Percentiles rank a stretch among this genome's conserved stretches.
Conservation (phyloP, 2,888 invertebrate species). For the Archips crataeganus region DNA sequence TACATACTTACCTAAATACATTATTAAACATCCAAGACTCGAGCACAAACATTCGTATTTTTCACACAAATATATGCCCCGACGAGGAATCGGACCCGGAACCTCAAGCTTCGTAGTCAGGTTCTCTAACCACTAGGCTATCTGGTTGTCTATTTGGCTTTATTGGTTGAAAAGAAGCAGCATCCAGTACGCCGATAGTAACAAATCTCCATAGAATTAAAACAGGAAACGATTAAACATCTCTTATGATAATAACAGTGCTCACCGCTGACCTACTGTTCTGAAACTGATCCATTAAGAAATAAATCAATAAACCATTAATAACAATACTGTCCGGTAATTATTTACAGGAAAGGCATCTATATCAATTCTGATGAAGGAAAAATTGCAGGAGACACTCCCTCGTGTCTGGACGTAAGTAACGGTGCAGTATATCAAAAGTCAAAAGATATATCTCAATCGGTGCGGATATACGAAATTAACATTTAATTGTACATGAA, state of each 20-base stretch:
- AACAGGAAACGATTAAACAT: conserved; percentile 37
- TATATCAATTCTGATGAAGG: conserved; percentile 40
- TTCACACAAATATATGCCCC: too few species aligned
- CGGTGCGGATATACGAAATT: conserved; percentile 49
- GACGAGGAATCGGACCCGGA: too few species aligned
- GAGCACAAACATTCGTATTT: too few species aligned
- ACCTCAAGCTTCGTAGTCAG: background rate
- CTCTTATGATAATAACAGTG: conserved; percentile 40
- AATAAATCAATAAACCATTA: conserved; percentile 45
- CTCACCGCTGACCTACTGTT: conserved; percentile 36
- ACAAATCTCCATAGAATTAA: conserved; percentile 20
- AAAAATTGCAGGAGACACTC: conserved; percentile 42
- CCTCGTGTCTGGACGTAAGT: conserved; percentile 21
- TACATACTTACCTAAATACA: too few species aligned
- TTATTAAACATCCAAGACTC: too few species aligned
- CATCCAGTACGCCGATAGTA: background rate
- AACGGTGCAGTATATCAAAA: conserved; percentile 27
- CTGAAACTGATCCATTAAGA: conserved; percentile 40
- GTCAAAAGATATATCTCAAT: conserved; percentile 24
- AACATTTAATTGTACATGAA: conserved; percentile 69
- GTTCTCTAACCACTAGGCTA: background rate
- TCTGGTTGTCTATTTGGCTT: too few species aligned
- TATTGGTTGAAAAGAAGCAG: background rate
- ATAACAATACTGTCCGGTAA: conserved; percentile 44
- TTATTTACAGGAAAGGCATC: conserved; percentile 46